phyloP scores from a whole-genome alignment of 1,140 invertebrate genomes.

The Drosophila azteca region DNA sequence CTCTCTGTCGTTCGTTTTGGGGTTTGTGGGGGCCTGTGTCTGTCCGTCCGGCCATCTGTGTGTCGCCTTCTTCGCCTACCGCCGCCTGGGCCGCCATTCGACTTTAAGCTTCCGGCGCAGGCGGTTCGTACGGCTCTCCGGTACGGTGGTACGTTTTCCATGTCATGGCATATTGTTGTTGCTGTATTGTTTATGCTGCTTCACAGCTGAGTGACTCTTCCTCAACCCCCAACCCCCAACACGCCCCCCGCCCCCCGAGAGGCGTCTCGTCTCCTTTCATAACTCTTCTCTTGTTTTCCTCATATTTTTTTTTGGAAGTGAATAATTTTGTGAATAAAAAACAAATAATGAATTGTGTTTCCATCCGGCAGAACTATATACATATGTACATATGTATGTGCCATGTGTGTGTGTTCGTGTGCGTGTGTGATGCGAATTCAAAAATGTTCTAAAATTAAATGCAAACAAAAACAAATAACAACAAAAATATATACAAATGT shows the following conservation, averaged over 20 bases:
- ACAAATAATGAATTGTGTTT: conserved; percentile 20
- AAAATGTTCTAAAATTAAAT: conserved; percentile 79
- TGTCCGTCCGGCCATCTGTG: neutral
- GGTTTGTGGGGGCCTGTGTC: neutral
- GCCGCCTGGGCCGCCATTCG: conserved; percentile 30
- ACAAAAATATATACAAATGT: conserved; percentile 13
- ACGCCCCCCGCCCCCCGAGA: too few species aligned
- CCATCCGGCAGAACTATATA: conserved; percentile 47
- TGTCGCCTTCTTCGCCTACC: conserved; percentile 14
- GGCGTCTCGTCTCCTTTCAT: too few species aligned
- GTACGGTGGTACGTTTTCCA: conserved; percentile 46
- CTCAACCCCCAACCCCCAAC: too few species aligned
- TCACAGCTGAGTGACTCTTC: conserved; percentile 56
- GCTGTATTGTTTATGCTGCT: conserved; percentile 23
- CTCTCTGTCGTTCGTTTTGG: conserved; percentile 10
- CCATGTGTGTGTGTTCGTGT: conserved; percentile 40
- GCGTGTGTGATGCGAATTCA: conserved; percentile 70
- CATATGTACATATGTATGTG: conserved; percentile 66
- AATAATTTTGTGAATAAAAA: conserved; percentile 40
- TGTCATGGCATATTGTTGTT: conserved; percentile 33
- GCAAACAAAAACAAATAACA: conserved; percentile 67
- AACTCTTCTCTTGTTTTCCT: neutral
- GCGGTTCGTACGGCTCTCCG: conserved; percentile 59
- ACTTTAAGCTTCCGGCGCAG: conserved; percentile 79
- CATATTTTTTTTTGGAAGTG: conserved; percentile 6